phyloP scores from a whole-genome alignment of 2,113 vertebrate genomes.

The Lanius ludovicianus region DNA sequence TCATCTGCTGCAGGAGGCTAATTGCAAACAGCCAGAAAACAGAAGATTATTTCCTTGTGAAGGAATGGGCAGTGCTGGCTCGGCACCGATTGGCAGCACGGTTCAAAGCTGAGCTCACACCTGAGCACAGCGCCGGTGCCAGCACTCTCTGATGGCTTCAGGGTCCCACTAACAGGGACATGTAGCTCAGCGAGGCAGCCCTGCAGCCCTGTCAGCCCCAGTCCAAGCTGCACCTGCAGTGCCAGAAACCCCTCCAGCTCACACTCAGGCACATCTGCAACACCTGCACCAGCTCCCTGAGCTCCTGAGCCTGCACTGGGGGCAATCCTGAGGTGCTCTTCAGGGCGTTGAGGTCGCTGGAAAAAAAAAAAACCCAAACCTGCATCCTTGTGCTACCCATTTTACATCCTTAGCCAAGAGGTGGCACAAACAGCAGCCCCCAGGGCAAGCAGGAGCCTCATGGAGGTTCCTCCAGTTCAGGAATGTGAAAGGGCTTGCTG shows the following conservation, averaged over 20 bases:
- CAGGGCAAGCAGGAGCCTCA: neutral
- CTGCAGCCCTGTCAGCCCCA: rapidly evolving
- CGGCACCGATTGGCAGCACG: neutral
- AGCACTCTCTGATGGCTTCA: neutral
- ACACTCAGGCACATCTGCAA: neutral
- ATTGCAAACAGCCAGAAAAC: slow-evolving; percentile 23
- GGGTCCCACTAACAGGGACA: neutral
- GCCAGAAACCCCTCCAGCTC: neutral
- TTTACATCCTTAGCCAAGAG: neutral
- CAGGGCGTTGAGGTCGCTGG: neutral
- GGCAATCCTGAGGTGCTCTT: neutral
- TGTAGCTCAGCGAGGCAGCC: neutral
- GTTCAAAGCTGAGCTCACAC: neutral
- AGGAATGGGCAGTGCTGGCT: neutral
- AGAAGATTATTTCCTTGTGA: neutral
- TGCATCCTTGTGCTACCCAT: neutral
- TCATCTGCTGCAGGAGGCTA: slow-evolving; percentile 47
- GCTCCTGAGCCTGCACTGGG: neutral
- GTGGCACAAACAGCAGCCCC: neutral
- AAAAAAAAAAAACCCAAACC: rapidly evolving
- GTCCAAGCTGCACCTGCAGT: neutral
- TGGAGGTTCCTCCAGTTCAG: neutral
- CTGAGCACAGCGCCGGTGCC: neutral
- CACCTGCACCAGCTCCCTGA: neutral
- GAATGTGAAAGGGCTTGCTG: neutral